Conservation (phyloP, 1,140 invertebrate genomes). For the Diachasmimorpha longicaudata region DNA sequence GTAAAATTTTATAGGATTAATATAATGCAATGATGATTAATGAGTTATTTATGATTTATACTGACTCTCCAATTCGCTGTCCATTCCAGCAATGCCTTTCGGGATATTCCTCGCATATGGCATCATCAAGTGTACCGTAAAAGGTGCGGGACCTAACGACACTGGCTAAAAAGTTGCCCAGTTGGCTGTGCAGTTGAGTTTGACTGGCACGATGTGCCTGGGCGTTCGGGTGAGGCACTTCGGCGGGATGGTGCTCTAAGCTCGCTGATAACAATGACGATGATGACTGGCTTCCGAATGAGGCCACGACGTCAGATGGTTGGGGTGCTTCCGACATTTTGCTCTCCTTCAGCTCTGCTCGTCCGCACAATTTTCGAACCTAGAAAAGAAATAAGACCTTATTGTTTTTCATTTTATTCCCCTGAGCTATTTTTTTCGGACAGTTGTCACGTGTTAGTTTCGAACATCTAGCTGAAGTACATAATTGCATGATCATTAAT, state of each 20-base stretch:
- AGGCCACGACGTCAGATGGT: constrained; percentile 12
- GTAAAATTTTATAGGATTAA: no score
- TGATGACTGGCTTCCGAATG: neutral
- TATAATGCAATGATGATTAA: no score
- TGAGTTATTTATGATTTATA: constrained; percentile 37
- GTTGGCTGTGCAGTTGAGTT: constrained; percentile 56
- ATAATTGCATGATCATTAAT: no score
- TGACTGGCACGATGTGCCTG: constrained; percentile 35
- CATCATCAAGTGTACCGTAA: constrained; percentile 73
- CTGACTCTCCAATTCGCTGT: constrained; percentile 77
- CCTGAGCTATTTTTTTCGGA: neutral
- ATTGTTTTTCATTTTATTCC: neutral
- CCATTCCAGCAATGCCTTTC: constrained; percentile 75
- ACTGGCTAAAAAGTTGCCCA: constrained; percentile 71
- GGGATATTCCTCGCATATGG: constrained; percentile 68
- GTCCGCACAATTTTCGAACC: constrained; percentile 53
- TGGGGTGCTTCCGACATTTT: constrained; percentile 14
- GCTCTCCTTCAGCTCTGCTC: constrained; percentile 41
- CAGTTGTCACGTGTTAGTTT: no score
- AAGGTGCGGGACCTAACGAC: constrained; percentile 73
- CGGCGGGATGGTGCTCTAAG: constrained; percentile 12
- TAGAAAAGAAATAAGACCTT: constrained; percentile 34
- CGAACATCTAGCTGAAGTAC: no score
- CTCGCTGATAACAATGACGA: constrained; percentile 9
- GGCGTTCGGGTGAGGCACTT: neutral